Conservation (phyloP, 2,113 vertebrate genomes). For the Leucopsar rothschildi region DNA sequence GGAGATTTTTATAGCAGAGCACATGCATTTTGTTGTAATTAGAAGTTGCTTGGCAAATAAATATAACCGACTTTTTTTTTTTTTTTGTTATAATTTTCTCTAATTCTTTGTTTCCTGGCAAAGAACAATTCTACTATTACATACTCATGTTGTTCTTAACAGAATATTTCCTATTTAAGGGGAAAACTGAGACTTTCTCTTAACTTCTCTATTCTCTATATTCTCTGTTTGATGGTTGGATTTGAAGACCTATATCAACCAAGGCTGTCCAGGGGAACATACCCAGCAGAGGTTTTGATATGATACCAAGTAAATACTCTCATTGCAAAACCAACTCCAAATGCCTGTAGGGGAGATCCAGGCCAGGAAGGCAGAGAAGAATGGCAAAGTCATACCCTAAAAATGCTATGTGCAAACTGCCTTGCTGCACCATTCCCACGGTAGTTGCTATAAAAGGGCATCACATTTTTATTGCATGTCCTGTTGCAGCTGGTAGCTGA, state of each 20-base stretch:
- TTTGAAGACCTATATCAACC: not conserved
- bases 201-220: not conserved
- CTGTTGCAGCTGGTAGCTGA: not conserved
- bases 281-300: not conserved
- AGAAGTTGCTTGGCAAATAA: not conserved
- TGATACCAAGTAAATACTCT: not conserved
- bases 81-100: not conserved
- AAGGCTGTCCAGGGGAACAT: not conserved
- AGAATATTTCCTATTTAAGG: not conserved
- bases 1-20: not conserved
- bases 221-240: not conserved
- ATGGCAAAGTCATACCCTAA: not conserved
- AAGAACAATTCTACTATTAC: not conserved
- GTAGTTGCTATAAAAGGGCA: not conserved
- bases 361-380: not conserved
- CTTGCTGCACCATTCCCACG: not conserved
- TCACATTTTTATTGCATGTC: not conserved
- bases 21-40: not conserved
- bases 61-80: not conserved
- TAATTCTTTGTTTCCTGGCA: not conserved
- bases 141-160: not conserved
- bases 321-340: not conserved
- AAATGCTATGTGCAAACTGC: not conserved
- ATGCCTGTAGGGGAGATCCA: not conserved
- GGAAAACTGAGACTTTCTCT: not conserved